These are phyloP conservation scores for Neodiprion pinetum DNA, from an alignment of 1,140 invertebrate species.

Conservation along the genomic window DNA sequence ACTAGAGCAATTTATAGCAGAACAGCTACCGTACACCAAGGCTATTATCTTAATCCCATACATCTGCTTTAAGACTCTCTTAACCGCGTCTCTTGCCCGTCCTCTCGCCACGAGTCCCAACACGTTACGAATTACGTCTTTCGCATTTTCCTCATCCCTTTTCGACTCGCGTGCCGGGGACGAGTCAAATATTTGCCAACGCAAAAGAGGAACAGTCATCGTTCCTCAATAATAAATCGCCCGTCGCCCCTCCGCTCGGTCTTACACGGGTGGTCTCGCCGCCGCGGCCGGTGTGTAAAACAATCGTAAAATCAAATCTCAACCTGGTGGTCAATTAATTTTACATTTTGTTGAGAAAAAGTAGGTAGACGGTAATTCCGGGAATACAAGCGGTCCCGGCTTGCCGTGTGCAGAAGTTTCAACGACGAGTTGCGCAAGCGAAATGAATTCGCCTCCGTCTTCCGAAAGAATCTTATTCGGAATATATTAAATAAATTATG, in stretches of 20 bases:
- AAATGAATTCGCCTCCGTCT: no score
- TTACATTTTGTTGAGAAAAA: background rate
- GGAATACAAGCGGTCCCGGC: no score
- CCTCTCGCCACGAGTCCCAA: background rate
- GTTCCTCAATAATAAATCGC: no score
- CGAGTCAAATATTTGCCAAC: no score
- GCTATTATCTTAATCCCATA: slow-evolving; percentile 57
- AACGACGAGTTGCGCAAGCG: no score
- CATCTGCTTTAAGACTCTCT: slow-evolving; percentile 51
- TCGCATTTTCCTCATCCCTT: background rate
- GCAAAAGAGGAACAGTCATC: no score
- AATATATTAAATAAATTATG: slow-evolving; percentile 4
- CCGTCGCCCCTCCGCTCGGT: no score
- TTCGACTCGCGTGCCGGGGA: no score
- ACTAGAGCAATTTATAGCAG: background rate
- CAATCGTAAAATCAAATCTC: no score
- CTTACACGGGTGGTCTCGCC: no score
- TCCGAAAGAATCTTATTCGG: background rate
- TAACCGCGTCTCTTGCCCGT: slow-evolving; percentile 13
- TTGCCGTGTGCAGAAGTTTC: no score
- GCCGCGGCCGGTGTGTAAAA: no score
- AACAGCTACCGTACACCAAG: slow-evolving; percentile 36
- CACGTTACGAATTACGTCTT: background rate
- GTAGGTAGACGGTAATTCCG: background rate
- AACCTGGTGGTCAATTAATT: background rate